Base-by-base conservation (phyloP, 2,888 invertebrate genomes). In the Dione vanillae region DNA sequence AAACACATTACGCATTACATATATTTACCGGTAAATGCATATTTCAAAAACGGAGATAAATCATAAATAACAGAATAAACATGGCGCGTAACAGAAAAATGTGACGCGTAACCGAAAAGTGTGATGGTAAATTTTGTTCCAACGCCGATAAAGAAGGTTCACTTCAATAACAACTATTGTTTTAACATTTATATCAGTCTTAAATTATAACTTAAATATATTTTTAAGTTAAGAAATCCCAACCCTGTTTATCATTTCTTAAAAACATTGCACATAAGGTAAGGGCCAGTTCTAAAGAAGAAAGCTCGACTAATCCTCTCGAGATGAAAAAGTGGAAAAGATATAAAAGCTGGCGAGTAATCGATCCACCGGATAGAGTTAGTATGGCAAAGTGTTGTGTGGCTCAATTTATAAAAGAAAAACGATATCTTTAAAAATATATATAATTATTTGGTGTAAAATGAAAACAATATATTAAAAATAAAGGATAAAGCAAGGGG, bases 281-380 rank as follows among this genome's bases (percentile, higher is more conserved):
- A 83, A 62, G 79, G 78, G 79, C 80, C n/a, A 78, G 77, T 78
- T 79, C 78, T 77, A 80, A 80, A 79, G 64, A 78, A 79, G 81
- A 80, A 78, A 82, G 88, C 83, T 87, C 82, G 82, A 85, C 85
- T 90, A 90, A 91, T 90, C 89, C 91, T 85, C 85, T 80, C 81
- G 87, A 89, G 89, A 89, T 89, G 89, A 90, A 90, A 90, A 89
- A 89, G 87, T 89, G 88, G 87, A 87, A 88, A 86, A 86, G 85
- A 81, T 83, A 85, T 84, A 85, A 85, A 85, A 84, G 85, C 80
- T 80, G 83, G 82, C 83, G 81, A 81, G 80, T 80, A 85, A 89
- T 88, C 88, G 89, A 88, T 88, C 84, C 78, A 77, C 75, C 80
- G 83, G 56, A 80, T 82, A 82, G 79, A 83, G 81, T 85, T 84